Base-by-base conservation (phyloP, 30 jellyfish, hydroid and myxozoan species). In the Cassiopea xamachana region DNA sequence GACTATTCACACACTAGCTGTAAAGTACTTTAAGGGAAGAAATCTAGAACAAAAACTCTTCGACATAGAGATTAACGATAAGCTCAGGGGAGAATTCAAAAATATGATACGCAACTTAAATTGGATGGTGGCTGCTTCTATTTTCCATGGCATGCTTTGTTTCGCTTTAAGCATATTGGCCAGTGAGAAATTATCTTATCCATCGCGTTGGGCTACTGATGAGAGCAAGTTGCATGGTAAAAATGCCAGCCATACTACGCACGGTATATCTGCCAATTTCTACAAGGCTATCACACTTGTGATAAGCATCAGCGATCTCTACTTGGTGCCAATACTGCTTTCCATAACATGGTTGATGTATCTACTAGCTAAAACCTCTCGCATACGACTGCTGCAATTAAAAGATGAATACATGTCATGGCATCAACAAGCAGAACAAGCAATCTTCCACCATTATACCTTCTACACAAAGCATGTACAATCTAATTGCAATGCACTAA, bases 341-440 rank as follows among this genome's bases (percentile, higher is more conserved):
- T 82, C 70, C 60, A 18, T 82, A 39, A 82, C 83, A 9, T 82
- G 90, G 90, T 64, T 82, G 49, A 82, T 82, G 90, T 82, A 46
- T 17, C 74, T 82, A 14, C 90, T 82, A 46, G 39, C 70, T 18
- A 46, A 69, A 18, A 82, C 82, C 1, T 43, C 74, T 17, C 64
- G 51, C 3, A 46, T 82, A 13, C 90, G 90, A 43, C 76, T 82
- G 2, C 50, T 62, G 82, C 55, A 45, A 19, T 48, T 82, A 8
- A 69, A 51, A 14, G n/a, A 43, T 8, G 90, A 82, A 44, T 68
- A 62, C 55, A 48, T 71, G 73, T 18, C 64, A 8, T 82, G 90
- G 90, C 9, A 68, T 73, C 43, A 82, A 45, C 83, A 69, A 15
- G 83, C 77, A 47, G 90, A 82, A 71, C 83, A 82, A 5, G 90